Conservation (phyloP, 2,888 invertebrate genomes). For the Lasioglossum villosulum region DNA sequence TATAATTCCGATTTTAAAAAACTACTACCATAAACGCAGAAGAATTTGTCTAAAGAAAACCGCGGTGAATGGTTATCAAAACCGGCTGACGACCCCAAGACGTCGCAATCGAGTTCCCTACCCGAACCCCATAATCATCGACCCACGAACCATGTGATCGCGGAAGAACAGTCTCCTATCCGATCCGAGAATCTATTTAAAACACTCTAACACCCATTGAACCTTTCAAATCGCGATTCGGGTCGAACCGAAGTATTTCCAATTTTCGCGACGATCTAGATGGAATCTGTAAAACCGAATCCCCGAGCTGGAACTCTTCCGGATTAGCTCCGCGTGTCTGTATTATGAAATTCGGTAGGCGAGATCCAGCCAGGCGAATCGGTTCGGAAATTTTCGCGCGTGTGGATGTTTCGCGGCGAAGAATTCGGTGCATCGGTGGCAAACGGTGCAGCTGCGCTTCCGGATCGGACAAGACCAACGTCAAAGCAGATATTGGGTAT, state of each 20-base stretch:
- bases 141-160: neutral
- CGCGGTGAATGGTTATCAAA: neutral
- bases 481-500: slow-evolving; percentile 69
- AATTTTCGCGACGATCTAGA: neutral
- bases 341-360: neutral
- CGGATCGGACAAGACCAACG: neutral
- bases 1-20: neutral
- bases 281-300: neutral
- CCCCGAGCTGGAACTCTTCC: neutral
- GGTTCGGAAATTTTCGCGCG: neutral
- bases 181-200: neutral
- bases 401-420: neutral
- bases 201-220: neutral
- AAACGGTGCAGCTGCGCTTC: neutral
- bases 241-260: neutral
- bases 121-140: neutral
- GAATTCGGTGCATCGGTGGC: slow-evolving; percentile 1
- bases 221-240: neutral
- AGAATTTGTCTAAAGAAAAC: neutral
- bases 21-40: neutral
- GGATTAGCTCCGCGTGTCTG: neutral
- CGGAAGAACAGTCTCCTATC: neutral
- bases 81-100: too few species aligned
- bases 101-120: neutral
- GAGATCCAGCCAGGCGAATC: neutral